Evolutionary conservation across 2,888 invertebrate genomes (phyloP).

Genomic region (Agrochola litura): DNA sequence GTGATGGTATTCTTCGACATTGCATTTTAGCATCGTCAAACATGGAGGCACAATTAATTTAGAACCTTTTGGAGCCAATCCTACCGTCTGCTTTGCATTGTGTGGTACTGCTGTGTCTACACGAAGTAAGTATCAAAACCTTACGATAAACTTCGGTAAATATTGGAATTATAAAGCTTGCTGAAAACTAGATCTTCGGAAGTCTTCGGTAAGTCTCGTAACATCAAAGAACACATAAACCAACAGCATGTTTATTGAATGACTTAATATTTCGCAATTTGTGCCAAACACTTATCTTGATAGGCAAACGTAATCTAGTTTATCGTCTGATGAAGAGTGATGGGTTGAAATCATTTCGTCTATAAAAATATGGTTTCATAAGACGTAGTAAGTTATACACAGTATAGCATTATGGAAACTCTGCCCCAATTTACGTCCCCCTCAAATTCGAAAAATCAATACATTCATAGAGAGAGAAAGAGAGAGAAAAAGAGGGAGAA

Average conservation of each 20-base stretch:
- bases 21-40: neutral
- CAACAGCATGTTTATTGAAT: slow-evolving; percentile 36
- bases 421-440: slow-evolving; percentile 9
- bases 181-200: neutral
- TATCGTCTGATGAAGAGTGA: slow-evolving; percentile 52
- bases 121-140: neutral
- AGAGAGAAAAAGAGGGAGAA: slow-evolving; percentile 9
- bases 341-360: slow-evolving; percentile 49
- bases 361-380: slow-evolving; percentile 41
- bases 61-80: neutral
- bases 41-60: no score
- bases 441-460: slow-evolving; percentile 41
- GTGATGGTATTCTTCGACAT: no score
- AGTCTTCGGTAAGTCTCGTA: neutral
- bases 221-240: slow-evolving; percentile 3
- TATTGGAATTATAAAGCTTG: neutral
- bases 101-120: neutral
- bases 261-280: slow-evolving; percentile 55
- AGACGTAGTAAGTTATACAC: neutral
- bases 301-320: slow-evolving; percentile 57
- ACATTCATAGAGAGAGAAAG: neutral
- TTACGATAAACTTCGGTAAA: neutral
- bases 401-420: neutral
- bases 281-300: slow-evolving; percentile 60
- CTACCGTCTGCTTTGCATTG: no score